Percentiles rank a stretch among this genome's conserved stretches.
phyloP scores from a whole-genome alignment of 2,797 vertebrate species.

The Hybognathus amarus region DNA sequence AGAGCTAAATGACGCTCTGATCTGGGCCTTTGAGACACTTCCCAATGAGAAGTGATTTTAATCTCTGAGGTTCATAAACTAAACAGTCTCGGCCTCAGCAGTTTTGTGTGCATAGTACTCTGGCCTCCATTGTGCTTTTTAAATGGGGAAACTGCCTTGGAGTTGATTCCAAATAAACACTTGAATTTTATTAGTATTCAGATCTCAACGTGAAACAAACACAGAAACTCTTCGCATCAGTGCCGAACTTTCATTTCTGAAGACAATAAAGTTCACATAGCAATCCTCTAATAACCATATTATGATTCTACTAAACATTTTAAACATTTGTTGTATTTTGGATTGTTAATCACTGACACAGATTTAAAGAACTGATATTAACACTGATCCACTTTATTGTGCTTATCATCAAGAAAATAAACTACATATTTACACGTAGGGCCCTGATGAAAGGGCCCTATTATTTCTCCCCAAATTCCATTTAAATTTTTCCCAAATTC shows the following conservation, averaged over 20 bases:
- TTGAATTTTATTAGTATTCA: background rate
- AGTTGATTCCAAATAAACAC: background rate
- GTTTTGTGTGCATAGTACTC: background rate
- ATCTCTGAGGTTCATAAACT: background rate
- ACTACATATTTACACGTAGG: background rate
- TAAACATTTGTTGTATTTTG: background rate
- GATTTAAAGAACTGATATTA: background rate
- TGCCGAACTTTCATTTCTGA: background rate
- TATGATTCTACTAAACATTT: background rate
- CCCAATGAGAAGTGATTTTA: background rate
- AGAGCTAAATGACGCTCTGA: conserved; percentile 5
- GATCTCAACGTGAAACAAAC: background rate
- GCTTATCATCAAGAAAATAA: background rate
- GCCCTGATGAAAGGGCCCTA: no score
- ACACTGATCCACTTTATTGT: background rate
- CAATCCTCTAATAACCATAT: background rate
- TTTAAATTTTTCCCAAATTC: no score
- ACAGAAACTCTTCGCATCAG: background rate
- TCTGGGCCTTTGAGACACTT: background rate
- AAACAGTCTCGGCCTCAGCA: background rate
- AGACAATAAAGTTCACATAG: background rate
- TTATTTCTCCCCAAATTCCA: no score
- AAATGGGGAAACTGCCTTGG: background rate
- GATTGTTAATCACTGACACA: background rate
- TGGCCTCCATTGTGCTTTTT: background rate